phyloP scores from a whole-genome alignment of 30 jellyfish, hydroid and myxozoan genomes.

The Aurelia sp. region DNA sequence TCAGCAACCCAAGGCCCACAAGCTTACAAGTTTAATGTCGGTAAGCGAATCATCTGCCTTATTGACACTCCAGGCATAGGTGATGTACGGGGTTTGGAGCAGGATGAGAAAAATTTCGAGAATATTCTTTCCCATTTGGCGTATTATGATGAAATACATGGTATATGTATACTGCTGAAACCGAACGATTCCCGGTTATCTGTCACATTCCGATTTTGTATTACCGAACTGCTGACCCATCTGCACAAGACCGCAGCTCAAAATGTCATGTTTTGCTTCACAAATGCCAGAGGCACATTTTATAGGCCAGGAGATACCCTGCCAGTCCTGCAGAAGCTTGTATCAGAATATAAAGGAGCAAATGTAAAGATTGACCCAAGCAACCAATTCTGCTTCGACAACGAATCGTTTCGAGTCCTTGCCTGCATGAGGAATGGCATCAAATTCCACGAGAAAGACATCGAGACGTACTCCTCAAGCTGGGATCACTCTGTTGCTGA shows the following conservation, averaged over 20 bases:
- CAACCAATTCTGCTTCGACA: constrained; percentile 71
- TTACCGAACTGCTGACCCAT: constrained; percentile 72
- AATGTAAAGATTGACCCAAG: constrained; percentile 33
- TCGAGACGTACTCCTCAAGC: constrained; percentile 69
- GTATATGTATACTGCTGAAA: constrained; percentile 63
- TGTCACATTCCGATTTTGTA: constrained; percentile 61
- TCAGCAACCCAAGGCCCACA: constrained; percentile 49
- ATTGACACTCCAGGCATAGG: constrained; percentile 60
- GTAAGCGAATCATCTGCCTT: not conserved
- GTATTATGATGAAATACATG: constrained; percentile 36
- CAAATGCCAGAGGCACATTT: constrained; percentile 76
- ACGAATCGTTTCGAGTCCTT: constrained; percentile 72
- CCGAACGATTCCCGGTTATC: constrained; percentile 69
- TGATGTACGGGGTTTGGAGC: constrained; percentile 52
- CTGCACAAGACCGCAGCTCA: constrained; percentile 77
- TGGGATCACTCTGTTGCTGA: constrained; percentile 72
- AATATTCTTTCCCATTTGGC: constrained; percentile 31
- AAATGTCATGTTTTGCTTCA: constrained; percentile 67
- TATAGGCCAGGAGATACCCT: constrained; percentile 79
- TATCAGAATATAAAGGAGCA: constrained; percentile 56
- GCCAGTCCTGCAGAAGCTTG: constrained; percentile 40
- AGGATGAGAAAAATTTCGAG: constrained; percentile 39
- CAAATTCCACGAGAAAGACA: constrained; percentile 40
- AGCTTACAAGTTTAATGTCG: constrained; percentile 14
- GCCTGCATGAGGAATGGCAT: constrained; percentile 60